Conservation (phyloP, 2,113 vertebrate species). For the Lampris incognitus region DNA sequence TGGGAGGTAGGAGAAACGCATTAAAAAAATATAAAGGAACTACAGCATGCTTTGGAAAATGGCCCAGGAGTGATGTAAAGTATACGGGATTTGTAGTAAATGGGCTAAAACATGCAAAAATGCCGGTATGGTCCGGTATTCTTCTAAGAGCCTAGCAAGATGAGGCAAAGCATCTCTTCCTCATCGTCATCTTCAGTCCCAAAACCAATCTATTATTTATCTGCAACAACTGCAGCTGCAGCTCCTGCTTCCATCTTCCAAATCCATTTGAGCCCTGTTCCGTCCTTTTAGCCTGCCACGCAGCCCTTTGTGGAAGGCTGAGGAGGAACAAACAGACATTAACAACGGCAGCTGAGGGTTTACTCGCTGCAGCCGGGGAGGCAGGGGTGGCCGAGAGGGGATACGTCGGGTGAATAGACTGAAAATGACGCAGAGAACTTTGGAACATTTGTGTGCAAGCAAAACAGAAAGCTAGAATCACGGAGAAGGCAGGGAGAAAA, state of each 20-base stretch:
- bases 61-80: no score
- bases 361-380: constrained; percentile 13
- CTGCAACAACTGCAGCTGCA: constrained; percentile 71
- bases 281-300: constrained; percentile 49
- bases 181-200: constrained; percentile 43
- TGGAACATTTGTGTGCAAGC: constrained; percentile 24
- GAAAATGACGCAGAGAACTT: neutral
- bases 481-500: constrained; percentile 48
- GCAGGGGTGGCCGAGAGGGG: constrained; percentile 19
- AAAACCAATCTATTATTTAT: constrained; percentile 79
- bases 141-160: constrained; percentile 60
- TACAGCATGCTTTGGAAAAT: no score
- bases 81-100: no score
- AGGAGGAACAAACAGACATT: constrained; percentile 30
- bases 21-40: no score
- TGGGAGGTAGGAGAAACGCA: no score
- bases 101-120: neutral
- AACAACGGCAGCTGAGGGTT: constrained; percentile 43
- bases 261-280: constrained; percentile 68
- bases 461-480: constrained; percentile 37
- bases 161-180: constrained; percentile 48
- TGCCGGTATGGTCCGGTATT: neutral
- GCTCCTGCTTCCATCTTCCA: constrained; percentile 57
- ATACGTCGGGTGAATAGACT: neutral
- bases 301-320: constrained; percentile 40